A percentile compares a stretch with the other conserved stretches of the same genome.
These are phyloP conservation scores for Nyleta sp. DNA, from an alignment of 2,888 invertebrate species.

Conservation along the genomic window DNA sequence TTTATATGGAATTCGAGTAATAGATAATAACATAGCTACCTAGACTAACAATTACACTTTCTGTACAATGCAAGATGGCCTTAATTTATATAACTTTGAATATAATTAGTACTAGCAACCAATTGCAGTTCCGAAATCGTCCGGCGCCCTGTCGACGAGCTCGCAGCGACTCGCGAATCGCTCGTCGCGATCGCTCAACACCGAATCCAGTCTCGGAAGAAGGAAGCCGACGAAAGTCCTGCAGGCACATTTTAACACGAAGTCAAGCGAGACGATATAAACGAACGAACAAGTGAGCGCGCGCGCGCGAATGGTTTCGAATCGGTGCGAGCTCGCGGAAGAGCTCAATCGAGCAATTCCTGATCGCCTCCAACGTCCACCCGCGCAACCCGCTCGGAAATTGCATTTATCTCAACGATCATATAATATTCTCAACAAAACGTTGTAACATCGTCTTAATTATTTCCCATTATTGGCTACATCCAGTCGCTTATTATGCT, in stretches of 20 bases:
- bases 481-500: slow-evolving; percentile 42
- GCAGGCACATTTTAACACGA: slow-evolving; percentile 50
- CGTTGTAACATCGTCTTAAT: slow-evolving; percentile 57
- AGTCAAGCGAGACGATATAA: background rate
- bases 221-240: background rate
- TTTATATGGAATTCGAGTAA: slow-evolving; percentile 63
- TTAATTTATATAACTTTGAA: slow-evolving; percentile 69
- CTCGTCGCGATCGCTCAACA: background rate
- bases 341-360: slow-evolving; percentile 25
- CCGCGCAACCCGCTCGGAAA: slow-evolving; percentile 53
- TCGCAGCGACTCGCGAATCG: slow-evolving; percentile 26
- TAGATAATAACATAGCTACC: slow-evolving; percentile 78
- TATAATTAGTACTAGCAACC: slow-evolving; percentile 64
- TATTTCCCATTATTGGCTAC: slow-evolving; percentile 56
- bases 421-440: slow-evolving; percentile 65
- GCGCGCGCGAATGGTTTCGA: background rate
- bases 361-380: slow-evolving; percentile 42
- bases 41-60: slow-evolving; percentile 81
- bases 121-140: slow-evolving; percentile 56
- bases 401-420: slow-evolving; percentile 60
- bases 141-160: slow-evolving; percentile 9
- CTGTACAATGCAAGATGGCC: slow-evolving; percentile 80
- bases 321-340: background rate
- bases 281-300: no score
- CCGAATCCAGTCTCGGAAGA: background rate